These are phyloP conservation scores for Lichenostomus cassidix DNA, from an alignment of 2,113 vertebrate species.

Conservation along the genomic window DNA sequence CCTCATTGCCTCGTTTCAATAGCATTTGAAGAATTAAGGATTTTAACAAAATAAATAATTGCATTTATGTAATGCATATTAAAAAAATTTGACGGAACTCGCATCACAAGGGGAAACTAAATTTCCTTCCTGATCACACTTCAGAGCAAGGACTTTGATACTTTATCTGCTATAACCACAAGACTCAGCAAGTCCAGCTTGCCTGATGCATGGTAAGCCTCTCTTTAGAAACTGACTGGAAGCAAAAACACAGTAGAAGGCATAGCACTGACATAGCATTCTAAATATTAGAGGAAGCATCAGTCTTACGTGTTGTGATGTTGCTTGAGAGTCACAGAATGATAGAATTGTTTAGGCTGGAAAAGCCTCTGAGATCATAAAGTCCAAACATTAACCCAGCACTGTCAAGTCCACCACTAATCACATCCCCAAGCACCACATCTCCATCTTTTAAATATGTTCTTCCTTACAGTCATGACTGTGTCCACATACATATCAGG, in stretches of 20 bases:
- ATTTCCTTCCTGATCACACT: not conserved
- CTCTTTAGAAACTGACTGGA: not conserved
- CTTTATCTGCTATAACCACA: not conserved
- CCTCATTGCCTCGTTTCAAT: not conserved
- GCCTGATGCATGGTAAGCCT: not conserved
- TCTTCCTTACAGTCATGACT: not conserved
- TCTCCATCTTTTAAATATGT: not conserved
- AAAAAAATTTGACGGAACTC: not conserved
- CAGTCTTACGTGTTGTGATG: not conserved
- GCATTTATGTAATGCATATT: not conserved
- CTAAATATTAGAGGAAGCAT: not conserved
- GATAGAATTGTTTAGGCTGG: not conserved
- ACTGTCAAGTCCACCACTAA: not conserved
- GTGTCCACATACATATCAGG: fast-evolving
- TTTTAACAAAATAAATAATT: not conserved
- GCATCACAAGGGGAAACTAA: not conserved
- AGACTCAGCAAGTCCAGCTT: not conserved
- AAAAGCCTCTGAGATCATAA: not conserved
- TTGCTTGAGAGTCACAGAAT: not conserved
- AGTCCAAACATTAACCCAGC: not conserved
- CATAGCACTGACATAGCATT: not conserved
- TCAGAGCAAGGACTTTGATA: not conserved
- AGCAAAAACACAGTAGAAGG: not conserved
- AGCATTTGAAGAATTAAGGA: not conserved
- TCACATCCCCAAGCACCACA: not conserved